These are phyloP conservation scores for Notospermus geniculatus DNA, from an alignment of 1,140 invertebrate genomes.

Conservation along the genomic window DNA sequence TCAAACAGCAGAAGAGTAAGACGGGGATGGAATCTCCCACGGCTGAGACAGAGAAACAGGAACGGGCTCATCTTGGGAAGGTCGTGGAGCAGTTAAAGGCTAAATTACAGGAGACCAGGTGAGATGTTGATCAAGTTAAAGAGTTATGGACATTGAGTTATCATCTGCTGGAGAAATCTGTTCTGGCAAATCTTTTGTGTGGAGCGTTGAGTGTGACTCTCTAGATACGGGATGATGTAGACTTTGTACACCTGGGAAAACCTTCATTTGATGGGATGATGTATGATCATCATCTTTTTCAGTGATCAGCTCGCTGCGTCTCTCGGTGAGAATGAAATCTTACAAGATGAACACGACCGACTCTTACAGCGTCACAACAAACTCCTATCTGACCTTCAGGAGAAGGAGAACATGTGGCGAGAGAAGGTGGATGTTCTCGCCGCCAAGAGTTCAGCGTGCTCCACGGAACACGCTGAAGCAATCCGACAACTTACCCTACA, in stretches of 20 bases:
- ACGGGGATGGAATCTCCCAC: constrained; percentile 20
- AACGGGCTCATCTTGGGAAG: constrained; percentile 47
- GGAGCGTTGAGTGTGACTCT: too few relatives aligned
- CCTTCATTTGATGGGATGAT: too few relatives aligned
- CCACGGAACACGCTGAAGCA: constrained; percentile 37
- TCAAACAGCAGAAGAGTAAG: constrained; percentile 54
- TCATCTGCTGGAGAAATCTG: too few relatives aligned
- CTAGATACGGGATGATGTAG: too few relatives aligned
- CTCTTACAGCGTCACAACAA: constrained; percentile 46
- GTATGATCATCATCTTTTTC: too few relatives aligned
- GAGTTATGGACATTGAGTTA: too few relatives aligned
- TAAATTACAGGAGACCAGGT: constrained; percentile 52
- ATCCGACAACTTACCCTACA: constrained; percentile 43
- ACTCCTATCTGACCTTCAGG: constrained; percentile 43
- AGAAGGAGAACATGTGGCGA: constrained; percentile 43
- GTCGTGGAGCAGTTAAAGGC: constrained; percentile 51
- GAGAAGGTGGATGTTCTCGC: constrained; percentile 40
- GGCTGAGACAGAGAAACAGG: constrained; percentile 44
- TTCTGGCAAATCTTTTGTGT: too few relatives aligned
- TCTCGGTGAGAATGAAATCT: constrained; percentile 43
- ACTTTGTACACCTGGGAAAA: too few relatives aligned
- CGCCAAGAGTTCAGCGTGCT: constrained; percentile 29
- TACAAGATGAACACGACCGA: constrained; percentile 53
- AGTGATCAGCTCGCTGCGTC: constrained; percentile 42
- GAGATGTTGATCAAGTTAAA: too few relatives aligned